Base-by-base conservation (phyloP, 1,140 invertebrate species). In the Drosophila bifasciata region DNA sequence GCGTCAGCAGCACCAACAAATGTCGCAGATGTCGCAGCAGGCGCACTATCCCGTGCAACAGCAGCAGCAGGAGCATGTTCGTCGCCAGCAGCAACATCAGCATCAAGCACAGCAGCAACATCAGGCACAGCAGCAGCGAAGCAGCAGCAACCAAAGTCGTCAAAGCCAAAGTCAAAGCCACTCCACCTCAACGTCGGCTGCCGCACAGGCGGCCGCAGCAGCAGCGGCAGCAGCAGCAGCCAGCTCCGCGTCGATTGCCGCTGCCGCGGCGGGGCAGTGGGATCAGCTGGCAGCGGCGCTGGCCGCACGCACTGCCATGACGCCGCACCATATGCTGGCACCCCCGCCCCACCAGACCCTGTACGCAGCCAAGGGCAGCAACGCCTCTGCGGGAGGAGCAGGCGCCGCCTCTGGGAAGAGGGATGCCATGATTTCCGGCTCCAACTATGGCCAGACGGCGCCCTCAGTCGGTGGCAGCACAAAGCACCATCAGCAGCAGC, bases 11-110 rank as follows among this genome's bases (percentile, higher is more conserved):
- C 90, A 91, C 50, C 89, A 91, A 45, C 91, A 91, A 72, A 91
- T 91, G 91, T 91, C 90, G 67, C 91, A 91, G 73, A 90, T 91
- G 90, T 91, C 91, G 49, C 91, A 91, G 67, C 91, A 91, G 55
- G 91, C 91, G 11, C 81, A 90, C 56, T 91, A 91, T 76, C 91
- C 91, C 36, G 78, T 90, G 64, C 92, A 90, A 49, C 92, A 83
- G 64, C 68, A 79, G 21, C 76, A 79, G 28, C 73, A 58, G 79
- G 75, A 78, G 53, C 79, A 85, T 55, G 72, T 70, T 43, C 76
- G 73, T 9, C 76, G 77, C 32, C 77, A 77, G 13, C 80, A 77
- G 1, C 81, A 79, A 1, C n/a, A n/a, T n/a, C 85, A 59, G 7
- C 79, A 76, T 6, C 79, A 58, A 11, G 32, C 32, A 2, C 76